Conservation (phyloP, 1,140 invertebrate genomes). For the Megalonaias nervosa region DNA sequence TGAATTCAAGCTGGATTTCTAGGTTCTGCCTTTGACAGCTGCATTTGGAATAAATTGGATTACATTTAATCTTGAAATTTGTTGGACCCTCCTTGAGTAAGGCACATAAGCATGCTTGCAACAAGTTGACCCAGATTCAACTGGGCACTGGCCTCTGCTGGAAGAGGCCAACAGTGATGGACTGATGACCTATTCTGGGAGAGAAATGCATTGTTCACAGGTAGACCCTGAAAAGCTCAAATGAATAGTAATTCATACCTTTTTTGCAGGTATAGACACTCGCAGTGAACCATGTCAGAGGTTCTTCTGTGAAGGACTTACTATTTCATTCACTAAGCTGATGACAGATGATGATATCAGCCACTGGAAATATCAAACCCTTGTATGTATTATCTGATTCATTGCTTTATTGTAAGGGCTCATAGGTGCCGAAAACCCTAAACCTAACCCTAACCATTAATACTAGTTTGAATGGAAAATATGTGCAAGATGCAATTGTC, state of each 20-base stretch:
- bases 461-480: no score
- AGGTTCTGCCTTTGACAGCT: no score
- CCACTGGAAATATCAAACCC: constrained; percentile 97
- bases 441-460: not conserved
- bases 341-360: constrained; percentile 98
- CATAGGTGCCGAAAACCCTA: not conserved
- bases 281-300: constrained; percentile 91
- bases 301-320: constrained; percentile 94
- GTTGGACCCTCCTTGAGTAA: no score
- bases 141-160: no score
- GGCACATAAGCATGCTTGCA: no score
- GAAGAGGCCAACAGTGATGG: not conserved
- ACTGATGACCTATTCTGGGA: not conserved
- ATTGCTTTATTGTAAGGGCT: not conserved
- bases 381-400: constrained; percentile 73
- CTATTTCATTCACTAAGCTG: constrained; percentile 96
- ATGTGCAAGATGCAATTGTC: not conserved
- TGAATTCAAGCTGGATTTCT: no score
- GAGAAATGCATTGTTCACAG: no score
- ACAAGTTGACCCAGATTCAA: no score
- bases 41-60: no score
- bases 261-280: constrained; percentile 83
- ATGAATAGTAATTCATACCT: not conserved
- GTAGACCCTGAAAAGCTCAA: no score
- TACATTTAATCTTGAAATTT: no score